phyloP scores from a whole-genome alignment of 2,113 vertebrate species.

The Zosterops borbonicus region DNA sequence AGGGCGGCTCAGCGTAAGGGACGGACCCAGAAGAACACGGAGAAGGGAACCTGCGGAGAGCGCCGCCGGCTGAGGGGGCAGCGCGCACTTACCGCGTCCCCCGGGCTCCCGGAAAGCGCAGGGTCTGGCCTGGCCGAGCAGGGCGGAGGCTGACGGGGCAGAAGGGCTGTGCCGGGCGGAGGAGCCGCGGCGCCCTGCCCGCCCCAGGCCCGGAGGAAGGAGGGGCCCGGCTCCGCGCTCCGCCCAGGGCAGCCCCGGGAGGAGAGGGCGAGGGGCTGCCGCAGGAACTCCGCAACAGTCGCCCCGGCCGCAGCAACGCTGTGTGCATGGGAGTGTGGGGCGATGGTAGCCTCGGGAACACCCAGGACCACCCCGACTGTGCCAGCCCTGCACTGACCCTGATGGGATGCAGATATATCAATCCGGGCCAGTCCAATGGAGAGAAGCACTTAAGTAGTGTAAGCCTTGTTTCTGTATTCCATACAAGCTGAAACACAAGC shows the following conservation, averaged over 20 bases:
- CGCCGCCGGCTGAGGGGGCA: too few species aligned
- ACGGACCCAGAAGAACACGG: rapidly evolving
- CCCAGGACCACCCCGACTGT: too few species aligned
- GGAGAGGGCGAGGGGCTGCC: too few species aligned
- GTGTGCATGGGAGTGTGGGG: background rate
- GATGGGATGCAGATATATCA: rapidly evolving
- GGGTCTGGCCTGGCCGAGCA: too few species aligned
- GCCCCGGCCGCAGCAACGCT: background rate
- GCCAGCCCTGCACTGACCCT: background rate
- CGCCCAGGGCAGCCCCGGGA: background rate
- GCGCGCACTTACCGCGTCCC: background rate
- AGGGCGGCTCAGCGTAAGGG: background rate
- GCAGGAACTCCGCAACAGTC: rapidly evolving
- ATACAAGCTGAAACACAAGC: background rate
- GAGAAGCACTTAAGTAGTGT: background rate
- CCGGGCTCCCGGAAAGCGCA: background rate
- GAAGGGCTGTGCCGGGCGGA: background rate
- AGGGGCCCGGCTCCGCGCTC: background rate
- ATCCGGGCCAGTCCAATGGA: background rate
- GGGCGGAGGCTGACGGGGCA: background rate
- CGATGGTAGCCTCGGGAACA: background rate
- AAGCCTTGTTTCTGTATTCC: background rate
- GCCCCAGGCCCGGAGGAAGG: background rate
- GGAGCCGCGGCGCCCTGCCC: background rate
- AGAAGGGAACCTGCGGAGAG: too few species aligned